phyloP scores from a whole-genome alignment of 2,113 vertebrate genomes.

The Uria lomvia region DNA sequence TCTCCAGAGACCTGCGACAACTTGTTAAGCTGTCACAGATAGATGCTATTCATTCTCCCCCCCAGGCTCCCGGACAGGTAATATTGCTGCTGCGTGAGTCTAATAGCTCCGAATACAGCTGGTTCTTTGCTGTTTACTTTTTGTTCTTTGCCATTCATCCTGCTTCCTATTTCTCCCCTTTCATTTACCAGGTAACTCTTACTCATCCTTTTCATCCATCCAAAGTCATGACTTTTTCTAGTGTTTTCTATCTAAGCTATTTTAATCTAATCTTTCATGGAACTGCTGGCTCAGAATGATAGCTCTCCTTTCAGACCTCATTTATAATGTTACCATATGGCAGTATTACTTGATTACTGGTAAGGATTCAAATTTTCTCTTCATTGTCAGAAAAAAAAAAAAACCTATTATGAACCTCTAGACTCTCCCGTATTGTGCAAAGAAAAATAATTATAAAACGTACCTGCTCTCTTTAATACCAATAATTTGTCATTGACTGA shows the following conservation, averaged over 20 bases:
- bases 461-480: background rate
- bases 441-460: slow-evolving; percentile 5
- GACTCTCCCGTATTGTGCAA: background rate
- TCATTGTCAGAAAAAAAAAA: background rate
- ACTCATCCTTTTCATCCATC: background rate
- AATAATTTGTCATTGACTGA: slow-evolving; percentile 33
- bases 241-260: background rate
- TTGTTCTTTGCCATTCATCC: background rate
- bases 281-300: background rate
- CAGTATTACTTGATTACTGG: slow-evolving; percentile 4
- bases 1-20: background rate
- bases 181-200: background rate
- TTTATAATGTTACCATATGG: background rate
- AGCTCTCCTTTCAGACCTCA: slow-evolving; percentile 12
- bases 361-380: background rate
- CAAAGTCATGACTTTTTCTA: background rate
- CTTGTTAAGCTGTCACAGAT: background rate
- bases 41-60: background rate
- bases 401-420: background rate
- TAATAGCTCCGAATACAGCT: background rate
- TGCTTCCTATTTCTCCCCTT: background rate
- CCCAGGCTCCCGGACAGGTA: background rate
- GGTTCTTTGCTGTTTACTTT: background rate
- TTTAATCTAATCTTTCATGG: slow-evolving; percentile 5
- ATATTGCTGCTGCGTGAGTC: background rate